Evolutionary conservation across 1,140 invertebrate species (phyloP), one percentile per base, ranked within the genome.

Genomic region (Acromyrmex heyeri): DNA sequence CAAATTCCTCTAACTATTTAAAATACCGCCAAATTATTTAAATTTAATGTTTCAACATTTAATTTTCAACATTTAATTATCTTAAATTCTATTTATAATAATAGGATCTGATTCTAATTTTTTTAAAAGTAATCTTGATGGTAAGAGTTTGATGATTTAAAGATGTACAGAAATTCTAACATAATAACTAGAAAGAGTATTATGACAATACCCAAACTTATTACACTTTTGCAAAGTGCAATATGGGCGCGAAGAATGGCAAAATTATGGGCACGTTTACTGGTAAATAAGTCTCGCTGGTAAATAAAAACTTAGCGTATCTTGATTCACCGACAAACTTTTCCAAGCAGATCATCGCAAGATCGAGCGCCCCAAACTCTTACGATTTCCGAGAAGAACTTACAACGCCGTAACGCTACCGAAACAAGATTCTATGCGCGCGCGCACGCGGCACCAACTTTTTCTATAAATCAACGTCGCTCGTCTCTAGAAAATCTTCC

Each of bases 391-490:
- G n/a, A 34, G 24, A n/a, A 72, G 67, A 83, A 83, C 79, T 83
- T 75, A 75, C 69, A 73, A 75, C 69, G 57, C 24, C 38, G 53
- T 59, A 73, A 73, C 79, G 55, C 53, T 30, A 82, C 79, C 79
- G 69, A 83, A 83, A 83, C 79, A 83, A 75, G 55, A 59, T 83
- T 61, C 44, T 34, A 59, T 53, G 77, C 48, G 21, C 59, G 59
- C 75, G 69, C 44, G 21, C n/a, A 16, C 55, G 55, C 55, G 16
- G 59, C 79, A n/a, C 59, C 18, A 86, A 86, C 78, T 86, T 86
- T 83, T 82, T 86, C 78, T 86, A 86, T 86, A 86, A 86, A 86
- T 86, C 85, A 86, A 59, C 6, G 65, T 69, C 16, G 55, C 18
- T 16, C 24, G n/a, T 16, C 21, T 55, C 4, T n/a, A 38, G 53